Base-by-base conservation (phyloP, 2,113 vertebrate genomes). In the Rhizomys pruinosus region DNA sequence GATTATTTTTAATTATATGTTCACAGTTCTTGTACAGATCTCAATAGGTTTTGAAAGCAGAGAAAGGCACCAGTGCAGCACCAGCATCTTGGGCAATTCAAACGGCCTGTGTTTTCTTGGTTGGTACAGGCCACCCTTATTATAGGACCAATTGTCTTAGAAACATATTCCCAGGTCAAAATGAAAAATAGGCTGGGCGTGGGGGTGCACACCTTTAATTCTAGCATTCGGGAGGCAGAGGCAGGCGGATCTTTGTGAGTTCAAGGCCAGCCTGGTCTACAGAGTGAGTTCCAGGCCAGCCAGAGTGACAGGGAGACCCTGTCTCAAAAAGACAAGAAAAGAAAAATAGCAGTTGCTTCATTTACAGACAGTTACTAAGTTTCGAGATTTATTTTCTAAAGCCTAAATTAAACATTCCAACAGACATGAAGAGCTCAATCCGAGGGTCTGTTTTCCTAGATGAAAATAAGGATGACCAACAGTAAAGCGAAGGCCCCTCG, bases 351-450 rank as follows among this genome's bases (percentile, higher is more conserved):
- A 91, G 77, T 96, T 95, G 93, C 93, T 94, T 93, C 37, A 91
- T 93, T 91, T 97, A 93, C 44, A 94, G 80, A 72, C 85, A 90
- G 85, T 61, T 96, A 91, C 37, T 92, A 84, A 96, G 97, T 96
- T 97, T 97, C 97, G 94, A 97, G 77, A 97, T 94, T 96, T 96
- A 92, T 87, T 97, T 94, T 95, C 92, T 85, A 89, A 91, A 98
- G 92, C 88, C 95, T 97, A 97, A 96, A 95, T 97, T 96, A 96
- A 98, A 97, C 97, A 95, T 90, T 92, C 96, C 61, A 96, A 84
- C 82, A 4, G 1, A 96, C 94, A 95, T 85, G 61, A 92, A 84
- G 93, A 97, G 97, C 39, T 17, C 84, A 97, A 95, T 78, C 94
- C 92, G 74, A 78, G 92, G 92, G 96, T 84, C 94, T 95, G 74